Conservation (phyloP, 2,113 vertebrate species). For the Sturnus vulgaris region DNA sequence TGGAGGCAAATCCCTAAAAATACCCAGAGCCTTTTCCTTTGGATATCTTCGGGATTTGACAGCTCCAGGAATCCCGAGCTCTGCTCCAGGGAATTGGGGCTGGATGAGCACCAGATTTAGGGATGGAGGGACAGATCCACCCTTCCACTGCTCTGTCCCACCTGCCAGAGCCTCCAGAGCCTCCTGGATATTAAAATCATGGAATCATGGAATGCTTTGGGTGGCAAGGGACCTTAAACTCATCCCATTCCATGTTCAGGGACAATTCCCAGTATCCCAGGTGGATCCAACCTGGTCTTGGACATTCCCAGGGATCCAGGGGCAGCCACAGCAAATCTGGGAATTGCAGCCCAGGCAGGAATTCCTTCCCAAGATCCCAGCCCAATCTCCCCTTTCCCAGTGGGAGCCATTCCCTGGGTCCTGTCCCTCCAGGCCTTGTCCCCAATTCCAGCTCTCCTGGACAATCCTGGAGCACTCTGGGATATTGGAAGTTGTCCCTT, state of each 20-base stretch:
- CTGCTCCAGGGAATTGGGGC: background rate
- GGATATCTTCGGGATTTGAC: rapidly evolving
- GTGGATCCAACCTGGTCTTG: background rate
- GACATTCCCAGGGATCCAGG: rapidly evolving
- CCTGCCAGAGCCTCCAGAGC: background rate
- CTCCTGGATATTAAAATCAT: background rate
- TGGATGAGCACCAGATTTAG: background rate
- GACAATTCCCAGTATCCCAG: rapidly evolving
- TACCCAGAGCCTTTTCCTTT: rapidly evolving
- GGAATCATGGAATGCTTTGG: background rate
- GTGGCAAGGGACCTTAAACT: rapidly evolving
- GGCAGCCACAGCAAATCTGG: background rate
- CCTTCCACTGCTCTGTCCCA: background rate
- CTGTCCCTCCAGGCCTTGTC: background rate
- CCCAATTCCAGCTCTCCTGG: background rate
- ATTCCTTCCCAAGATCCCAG: background rate
- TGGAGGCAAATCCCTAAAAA: background rate
- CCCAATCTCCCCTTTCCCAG: background rate
- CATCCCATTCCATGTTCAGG: background rate
- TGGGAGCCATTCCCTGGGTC: background rate
- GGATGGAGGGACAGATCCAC: rapidly evolving
- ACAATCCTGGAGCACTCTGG: background rate
- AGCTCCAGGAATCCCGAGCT: background rate
- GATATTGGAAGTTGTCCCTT: rapidly evolving
- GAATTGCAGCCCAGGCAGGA: rapidly evolving